phyloP scores from a whole-genome alignment of 2,113 vertebrate species.

The Hypomesus transpacificus region DNA sequence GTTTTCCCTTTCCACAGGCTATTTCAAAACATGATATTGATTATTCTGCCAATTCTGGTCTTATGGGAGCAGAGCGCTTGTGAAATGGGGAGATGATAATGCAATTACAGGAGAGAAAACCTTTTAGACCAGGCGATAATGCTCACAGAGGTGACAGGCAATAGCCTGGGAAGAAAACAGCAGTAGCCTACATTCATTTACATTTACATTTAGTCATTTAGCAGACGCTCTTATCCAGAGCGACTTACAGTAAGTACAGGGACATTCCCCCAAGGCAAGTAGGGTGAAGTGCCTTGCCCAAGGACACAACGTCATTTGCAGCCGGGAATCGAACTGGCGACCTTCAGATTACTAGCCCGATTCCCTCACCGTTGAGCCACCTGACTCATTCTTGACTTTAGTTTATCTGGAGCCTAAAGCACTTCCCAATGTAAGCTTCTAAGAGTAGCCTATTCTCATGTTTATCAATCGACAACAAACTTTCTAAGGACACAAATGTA shows the following conservation, averaged over 20 bases:
- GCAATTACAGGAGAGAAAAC: slow-evolving; percentile 49
- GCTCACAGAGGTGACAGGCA: slow-evolving; percentile 39
- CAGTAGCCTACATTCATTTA: slow-evolving; percentile 6
- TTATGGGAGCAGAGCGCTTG: slow-evolving; percentile 42
- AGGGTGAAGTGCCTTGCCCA: too few species aligned
- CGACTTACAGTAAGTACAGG: too few species aligned
- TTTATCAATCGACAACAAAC: neutral
- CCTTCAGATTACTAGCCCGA: too few species aligned
- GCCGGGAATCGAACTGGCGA: too few species aligned
- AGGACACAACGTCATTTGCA: too few species aligned
- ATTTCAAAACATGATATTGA: slow-evolving; percentile 65
- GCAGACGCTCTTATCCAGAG: too few species aligned
- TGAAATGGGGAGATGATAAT: slow-evolving; percentile 67
- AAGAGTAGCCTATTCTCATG: slow-evolving; percentile 5
- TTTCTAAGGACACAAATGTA: neutral
- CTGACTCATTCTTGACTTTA: slow-evolving; percentile 21
- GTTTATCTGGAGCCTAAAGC: slow-evolving; percentile 23
- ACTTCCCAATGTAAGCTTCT: slow-evolving; percentile 9
- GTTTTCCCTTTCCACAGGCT: slow-evolving; percentile 52
- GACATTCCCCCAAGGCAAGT: too few species aligned
- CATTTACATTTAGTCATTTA: too few species aligned
- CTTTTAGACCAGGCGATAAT: slow-evolving; percentile 51
- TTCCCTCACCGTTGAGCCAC: too few species aligned
- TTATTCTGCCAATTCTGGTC: slow-evolving; percentile 55
- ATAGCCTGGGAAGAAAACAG: slow-evolving; percentile 25